Conservation (phyloP, 2,888 invertebrate species). For the Melanostoma scalare region DNA sequence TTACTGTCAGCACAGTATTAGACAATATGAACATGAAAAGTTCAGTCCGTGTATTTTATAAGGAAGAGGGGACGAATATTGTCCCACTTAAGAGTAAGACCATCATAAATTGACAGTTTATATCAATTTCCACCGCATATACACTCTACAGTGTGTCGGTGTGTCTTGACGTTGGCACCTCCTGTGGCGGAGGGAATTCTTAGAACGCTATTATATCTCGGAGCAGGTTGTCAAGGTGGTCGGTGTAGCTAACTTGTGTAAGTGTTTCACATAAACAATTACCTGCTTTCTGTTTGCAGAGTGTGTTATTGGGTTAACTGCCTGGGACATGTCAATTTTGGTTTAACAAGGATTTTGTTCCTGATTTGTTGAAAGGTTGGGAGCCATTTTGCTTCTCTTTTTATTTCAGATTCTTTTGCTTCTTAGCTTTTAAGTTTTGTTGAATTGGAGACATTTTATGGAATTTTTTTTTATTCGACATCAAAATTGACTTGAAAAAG, state of each 20-base stretch:
- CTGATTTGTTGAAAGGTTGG: slow-evolving; percentile 14
- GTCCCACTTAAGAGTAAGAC: slow-evolving; percentile 64
- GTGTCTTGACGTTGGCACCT: slow-evolving; percentile 34
- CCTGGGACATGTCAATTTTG: slow-evolving; percentile 30
- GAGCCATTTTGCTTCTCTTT: too few species aligned
- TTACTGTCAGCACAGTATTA: slow-evolving; percentile 21
- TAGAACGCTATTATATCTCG: slow-evolving; percentile 28
- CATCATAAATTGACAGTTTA: slow-evolving; percentile 70
- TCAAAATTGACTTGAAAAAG: too few species aligned
- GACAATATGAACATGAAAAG: slow-evolving; percentile 13
- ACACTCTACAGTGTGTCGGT: slow-evolving; percentile 32
- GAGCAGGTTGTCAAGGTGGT: slow-evolving; percentile 33
- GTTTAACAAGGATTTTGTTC: slow-evolving; percentile 29
- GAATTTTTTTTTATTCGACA: too few species aligned
- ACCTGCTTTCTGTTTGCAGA: slow-evolving; percentile 5
- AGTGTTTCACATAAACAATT: slow-evolving; percentile 52
- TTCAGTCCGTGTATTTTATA: background rate
- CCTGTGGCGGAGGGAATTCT: slow-evolving; percentile 24
- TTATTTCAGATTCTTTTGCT: too few species aligned
- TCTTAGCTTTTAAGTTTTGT: too few species aligned
- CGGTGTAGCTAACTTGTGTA: slow-evolving; percentile 40
- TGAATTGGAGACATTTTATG: too few species aligned
- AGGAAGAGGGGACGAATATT: slow-evolving; percentile 43
- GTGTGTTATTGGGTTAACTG: slow-evolving; percentile 41
- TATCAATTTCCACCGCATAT: slow-evolving; percentile 43